Conservation (phyloP, 2,113 vertebrate genomes). For the Heliornis fulica region DNA sequence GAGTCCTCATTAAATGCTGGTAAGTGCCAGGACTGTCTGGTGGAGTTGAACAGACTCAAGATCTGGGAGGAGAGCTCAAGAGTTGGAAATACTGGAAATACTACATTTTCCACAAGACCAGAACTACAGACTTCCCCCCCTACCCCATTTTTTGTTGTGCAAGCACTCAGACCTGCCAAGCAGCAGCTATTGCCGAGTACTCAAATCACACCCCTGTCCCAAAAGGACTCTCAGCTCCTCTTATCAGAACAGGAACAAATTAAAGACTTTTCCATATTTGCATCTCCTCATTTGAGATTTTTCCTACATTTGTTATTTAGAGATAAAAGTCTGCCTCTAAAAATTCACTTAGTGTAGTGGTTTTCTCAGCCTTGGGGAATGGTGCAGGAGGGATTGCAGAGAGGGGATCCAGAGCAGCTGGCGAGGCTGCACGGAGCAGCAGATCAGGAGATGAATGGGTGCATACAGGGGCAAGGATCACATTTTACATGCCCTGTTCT, state of each 20-base stretch:
- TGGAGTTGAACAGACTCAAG: background rate
- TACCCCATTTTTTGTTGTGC: background rate
- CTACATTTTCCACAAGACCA: background rate
- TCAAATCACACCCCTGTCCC: background rate
- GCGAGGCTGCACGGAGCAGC: background rate
- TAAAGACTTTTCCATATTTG: slow-evolving; percentile 8
- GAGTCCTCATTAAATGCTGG: slow-evolving; percentile 44
- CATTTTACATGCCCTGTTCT: background rate
- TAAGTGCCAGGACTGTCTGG: slow-evolving; percentile 15
- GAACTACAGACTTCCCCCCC: background rate
- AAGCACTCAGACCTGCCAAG: background rate
- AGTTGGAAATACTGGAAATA: background rate
- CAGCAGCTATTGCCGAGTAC: background rate
- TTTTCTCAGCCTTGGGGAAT: slow-evolving; percentile 34
- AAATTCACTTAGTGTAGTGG: slow-evolving; percentile 12
- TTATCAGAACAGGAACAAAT: slow-evolving; percentile 10
- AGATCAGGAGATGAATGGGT: background rate
- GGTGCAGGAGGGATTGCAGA: slow-evolving; percentile 25
- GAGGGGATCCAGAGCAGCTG: slow-evolving; percentile 13
- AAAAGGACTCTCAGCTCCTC: background rate
- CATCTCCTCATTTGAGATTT: slow-evolving; percentile 18
- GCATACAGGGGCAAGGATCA: background rate
- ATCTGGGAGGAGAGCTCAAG: background rate
- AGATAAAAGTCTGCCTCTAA: slow-evolving; percentile 37
- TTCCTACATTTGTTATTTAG: background rate